These are phyloP conservation scores for Drepana falcataria DNA, from an alignment of 2,888 invertebrate species.

Conservation along the genomic window DNA sequence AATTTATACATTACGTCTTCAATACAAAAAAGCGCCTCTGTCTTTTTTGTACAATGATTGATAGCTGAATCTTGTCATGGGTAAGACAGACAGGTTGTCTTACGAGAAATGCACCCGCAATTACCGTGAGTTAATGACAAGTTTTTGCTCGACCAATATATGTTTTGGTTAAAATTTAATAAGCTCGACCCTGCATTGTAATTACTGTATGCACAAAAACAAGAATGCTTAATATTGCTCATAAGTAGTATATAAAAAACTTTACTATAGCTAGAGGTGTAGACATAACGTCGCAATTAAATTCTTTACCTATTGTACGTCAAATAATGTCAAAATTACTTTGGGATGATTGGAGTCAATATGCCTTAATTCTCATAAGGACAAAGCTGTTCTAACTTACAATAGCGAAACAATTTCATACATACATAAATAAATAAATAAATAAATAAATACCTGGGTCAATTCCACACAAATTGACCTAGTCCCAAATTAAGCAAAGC, in stretches of 20 bases:
- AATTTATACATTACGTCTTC: too few relatives aligned
- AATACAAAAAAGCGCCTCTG: neutral
- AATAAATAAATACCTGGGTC: too few relatives aligned
- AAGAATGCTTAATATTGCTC: neutral
- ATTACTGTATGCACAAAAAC: neutral
- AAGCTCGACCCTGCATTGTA: neutral
- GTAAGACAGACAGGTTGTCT: conserved; percentile 12
- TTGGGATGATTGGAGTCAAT: too few relatives aligned
- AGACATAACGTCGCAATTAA: too few relatives aligned
- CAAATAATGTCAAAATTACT: too few relatives aligned
- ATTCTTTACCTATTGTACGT: too few relatives aligned
- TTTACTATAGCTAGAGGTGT: neutral
- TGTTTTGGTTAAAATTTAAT: conserved; percentile 1
- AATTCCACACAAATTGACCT: too few relatives aligned
- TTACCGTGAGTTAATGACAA: conserved; percentile 1
- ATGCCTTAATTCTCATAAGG: too few relatives aligned
- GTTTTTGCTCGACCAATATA: conserved; percentile 1
- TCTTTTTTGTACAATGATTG: conserved; percentile 26
- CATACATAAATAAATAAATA: too few relatives aligned
- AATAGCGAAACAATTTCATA: too few relatives aligned
- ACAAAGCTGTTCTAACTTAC: too few relatives aligned
- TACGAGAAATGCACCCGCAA: conserved; percentile 2
- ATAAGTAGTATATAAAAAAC: neutral
- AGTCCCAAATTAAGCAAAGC: too few relatives aligned
- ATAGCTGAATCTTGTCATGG: conserved; percentile 25